Percentiles rank a stretch among this genome's conserved stretches.
phyloP scores from a whole-genome alignment of 2,113 vertebrate species.

The Ictidomys tridecemlineatus region DNA sequence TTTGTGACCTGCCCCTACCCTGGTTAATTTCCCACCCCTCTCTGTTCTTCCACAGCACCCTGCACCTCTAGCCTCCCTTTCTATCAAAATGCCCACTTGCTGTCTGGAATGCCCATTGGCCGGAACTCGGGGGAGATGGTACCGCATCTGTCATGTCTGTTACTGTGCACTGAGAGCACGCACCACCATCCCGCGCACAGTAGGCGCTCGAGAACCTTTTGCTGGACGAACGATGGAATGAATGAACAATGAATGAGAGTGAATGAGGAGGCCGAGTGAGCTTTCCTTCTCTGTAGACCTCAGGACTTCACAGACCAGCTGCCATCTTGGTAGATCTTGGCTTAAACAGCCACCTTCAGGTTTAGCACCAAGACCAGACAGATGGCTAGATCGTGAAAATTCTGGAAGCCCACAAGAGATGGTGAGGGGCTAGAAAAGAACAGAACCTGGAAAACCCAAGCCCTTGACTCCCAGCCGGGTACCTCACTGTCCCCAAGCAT shows the following conservation, averaged over 20 bases:
- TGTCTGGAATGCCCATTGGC: neutral
- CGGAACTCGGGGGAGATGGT: neutral
- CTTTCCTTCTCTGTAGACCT: neutral
- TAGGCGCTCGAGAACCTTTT: constrained; percentile 39
- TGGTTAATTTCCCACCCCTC: neutral
- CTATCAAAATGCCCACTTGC: neutral
- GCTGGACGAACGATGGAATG: neutral
- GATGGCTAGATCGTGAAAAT: neutral
- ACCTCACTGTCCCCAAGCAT: neutral
- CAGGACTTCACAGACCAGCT: neutral
- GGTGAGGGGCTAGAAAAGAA: neutral
- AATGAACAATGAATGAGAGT: neutral
- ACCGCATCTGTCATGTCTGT: neutral
- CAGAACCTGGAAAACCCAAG: neutral
- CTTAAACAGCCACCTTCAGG: neutral
- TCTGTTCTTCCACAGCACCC: neutral
- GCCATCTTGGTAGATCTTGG: neutral
- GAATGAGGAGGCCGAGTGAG: neutral
- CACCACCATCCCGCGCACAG: constrained; percentile 7
- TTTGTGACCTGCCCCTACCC: neutral
- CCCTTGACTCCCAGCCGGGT: neutral
- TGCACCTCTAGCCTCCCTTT: neutral
- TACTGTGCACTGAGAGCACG: neutral
- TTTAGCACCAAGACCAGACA: neutral
- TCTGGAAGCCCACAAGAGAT: neutral